Base-by-base conservation (phyloP, 2,797 vertebrate species). In the Rhinogobio ventralis region DNA sequence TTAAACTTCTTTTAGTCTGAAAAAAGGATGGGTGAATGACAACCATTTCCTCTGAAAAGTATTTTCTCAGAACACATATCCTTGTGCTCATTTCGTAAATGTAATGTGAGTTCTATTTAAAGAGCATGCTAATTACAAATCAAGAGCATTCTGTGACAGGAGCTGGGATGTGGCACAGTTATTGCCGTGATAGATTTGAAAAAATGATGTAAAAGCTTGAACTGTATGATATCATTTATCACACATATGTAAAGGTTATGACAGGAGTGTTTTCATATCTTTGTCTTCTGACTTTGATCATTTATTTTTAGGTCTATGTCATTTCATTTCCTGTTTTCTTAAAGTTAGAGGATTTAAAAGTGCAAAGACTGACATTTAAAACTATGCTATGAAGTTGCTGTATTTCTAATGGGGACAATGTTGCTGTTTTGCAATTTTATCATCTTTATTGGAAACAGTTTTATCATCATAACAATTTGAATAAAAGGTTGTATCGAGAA, bases 111-210 rank as follows among this genome's bases (percentile, higher is more conserved):
- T 36, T 25, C 36, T 62, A n/a, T 46, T 71, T 86, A 30, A 45
- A 71, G 30, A 42, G 74, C 46, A 33, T 19, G 67, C 42, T 72
- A 51, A 81, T 81, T 72, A 81, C 4, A 71, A 68, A 60, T 60
- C 17, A 39, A 73, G 66, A 84, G 77, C 53, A 20, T 76, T 79
- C 74, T 88, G 53, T 73, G 60, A 49, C 42, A 45, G 36, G 42
- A 79, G 42, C 60, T 42, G 28, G 36, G 15, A 81, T 17, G 45
- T 6, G 5, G 20, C 33, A 73, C n/a, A 66, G 46, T 67, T 55
- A 67, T 39, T 66, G 39, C 62, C 25, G 39, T 45, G 75, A 76
- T 57, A 71, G 71, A 85, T 57, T 53, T 67, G 60, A 53, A 30
- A 68, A 62, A 14, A 30, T 19, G 9, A 30, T 28, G 39, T 23